Evolutionary conservation across 2,888 invertebrate genomes (phyloP), one percentile per base, ranked within the genome.

Genomic region (Troides oblongomaculatus): DNA sequence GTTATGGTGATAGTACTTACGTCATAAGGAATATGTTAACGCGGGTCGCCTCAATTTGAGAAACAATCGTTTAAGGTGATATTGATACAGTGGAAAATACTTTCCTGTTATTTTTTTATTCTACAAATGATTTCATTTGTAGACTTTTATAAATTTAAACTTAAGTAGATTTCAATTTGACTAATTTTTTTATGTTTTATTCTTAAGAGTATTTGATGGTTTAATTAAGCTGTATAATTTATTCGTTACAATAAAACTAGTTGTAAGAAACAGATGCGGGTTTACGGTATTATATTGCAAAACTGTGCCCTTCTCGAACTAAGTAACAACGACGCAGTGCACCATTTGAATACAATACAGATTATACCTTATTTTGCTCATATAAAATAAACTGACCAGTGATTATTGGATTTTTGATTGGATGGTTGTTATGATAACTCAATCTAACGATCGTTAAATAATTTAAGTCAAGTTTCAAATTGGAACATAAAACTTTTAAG

Each of bases 61-160:
- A 70, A 66, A 63, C 70, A 46, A 58, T 39, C 23, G 39, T 63
- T 59, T 72, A 67, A 75, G 46, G 72, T 75, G 70, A 75, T 74
- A 74, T 73, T 72, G 72, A 78, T 78, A 79, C 77, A 75, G 76
- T 81, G 89, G 87, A 84, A 89, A 81, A 81, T 79, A 83, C 80
- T 82, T 88, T 87, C 88, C 87, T 84, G 77, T 88, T 91, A 91
- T 92, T 92, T 92, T 92, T 92, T 89, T 92, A 92, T 84, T 87
- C 91, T 91, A 89, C 91, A 91, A 90, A 90, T 90, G 84, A 72
- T 89, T 88, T 90, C 89, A 87, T 91, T 91, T 92, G 91, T 91
- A 90, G 90, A 87, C 71, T 86, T 82, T 83, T 83, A 82, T 87
- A 85, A 82, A 80, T 68, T 75, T 90, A 88, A 88, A 82, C 74